phyloP scores from a whole-genome alignment of 2,888 invertebrate species.

The Acrocyrtus sp. region DNA sequence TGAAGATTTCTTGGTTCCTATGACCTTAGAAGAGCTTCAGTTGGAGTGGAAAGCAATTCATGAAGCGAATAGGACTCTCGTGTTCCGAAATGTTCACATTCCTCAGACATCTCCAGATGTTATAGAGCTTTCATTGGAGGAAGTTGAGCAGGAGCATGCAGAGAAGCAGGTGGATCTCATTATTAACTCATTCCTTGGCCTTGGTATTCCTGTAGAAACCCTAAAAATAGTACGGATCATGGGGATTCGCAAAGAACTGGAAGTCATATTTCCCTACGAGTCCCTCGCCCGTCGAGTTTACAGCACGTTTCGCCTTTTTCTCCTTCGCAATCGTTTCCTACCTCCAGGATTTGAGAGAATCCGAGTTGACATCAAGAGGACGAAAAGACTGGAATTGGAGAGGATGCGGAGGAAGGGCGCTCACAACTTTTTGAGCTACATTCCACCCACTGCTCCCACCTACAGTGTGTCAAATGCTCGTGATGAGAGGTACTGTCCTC shows the following conservation, averaged over 20 bases:
- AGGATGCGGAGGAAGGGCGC: slow-evolving; percentile 53
- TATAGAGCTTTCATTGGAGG: slow-evolving; percentile 58
- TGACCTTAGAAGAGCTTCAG: slow-evolving; percentile 59
- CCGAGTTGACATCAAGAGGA: slow-evolving; percentile 55
- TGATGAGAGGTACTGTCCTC: slow-evolving; percentile 38
- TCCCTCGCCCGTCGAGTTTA: slow-evolving; percentile 57
- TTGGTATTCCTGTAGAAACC: slow-evolving; percentile 57
- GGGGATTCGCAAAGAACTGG: slow-evolving; percentile 54
- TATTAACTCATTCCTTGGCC: slow-evolving; percentile 57
- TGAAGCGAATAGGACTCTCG: slow-evolving; percentile 55
- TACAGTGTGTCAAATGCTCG: slow-evolving; percentile 43
- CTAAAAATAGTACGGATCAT: slow-evolving; percentile 51
- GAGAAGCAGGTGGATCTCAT: slow-evolving; percentile 60
- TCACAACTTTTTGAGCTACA: slow-evolving; percentile 49
- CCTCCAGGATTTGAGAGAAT: slow-evolving; percentile 54
- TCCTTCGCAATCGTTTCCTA: slow-evolving; percentile 49
- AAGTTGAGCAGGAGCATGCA: slow-evolving; percentile 58
- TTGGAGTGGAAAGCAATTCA: slow-evolving; percentile 58
- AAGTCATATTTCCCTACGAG: slow-evolving; percentile 58
- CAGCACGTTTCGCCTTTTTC: slow-evolving; percentile 56
- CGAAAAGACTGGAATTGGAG: slow-evolving; percentile 59
- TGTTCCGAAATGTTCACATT: slow-evolving; percentile 57
- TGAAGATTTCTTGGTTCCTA: slow-evolving; percentile 58
- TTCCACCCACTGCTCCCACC: slow-evolving; percentile 44
- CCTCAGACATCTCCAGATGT: slow-evolving; percentile 55